phyloP scores from a whole-genome alignment of 2,113 vertebrate species.

The Callipepla californica region DNA sequence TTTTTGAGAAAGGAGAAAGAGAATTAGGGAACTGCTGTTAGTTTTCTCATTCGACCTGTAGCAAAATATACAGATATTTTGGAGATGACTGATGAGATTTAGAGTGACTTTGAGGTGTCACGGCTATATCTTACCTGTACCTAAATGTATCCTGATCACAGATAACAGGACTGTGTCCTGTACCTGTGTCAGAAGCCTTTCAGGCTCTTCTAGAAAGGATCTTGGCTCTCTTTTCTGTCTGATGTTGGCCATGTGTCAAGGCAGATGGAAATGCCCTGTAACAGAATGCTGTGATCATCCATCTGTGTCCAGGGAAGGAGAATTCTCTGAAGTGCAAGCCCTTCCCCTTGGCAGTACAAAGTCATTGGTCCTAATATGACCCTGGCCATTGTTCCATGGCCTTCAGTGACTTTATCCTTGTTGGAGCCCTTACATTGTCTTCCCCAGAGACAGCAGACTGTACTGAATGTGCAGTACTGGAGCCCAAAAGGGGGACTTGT shows the following conservation, averaged over 20 bases:
- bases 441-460: not conserved
- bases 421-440: not conserved
- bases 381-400: not conserved
- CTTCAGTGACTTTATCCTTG: not conserved
- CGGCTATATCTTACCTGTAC: not conserved
- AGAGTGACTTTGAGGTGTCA: not conserved
- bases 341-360: not conserved
- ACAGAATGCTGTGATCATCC: conserved; percentile 3
- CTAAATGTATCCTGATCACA: not conserved
- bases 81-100: not conserved
- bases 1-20: not conserved
- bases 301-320: not conserved
- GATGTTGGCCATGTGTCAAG: conserved; percentile 18
- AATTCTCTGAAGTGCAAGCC: conserved; percentile 11
- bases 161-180: not conserved
- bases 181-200: not conserved
- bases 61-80: not conserved
- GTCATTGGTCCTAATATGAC: not conserved
- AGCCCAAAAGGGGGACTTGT: not conserved
- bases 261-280: conserved; percentile 21
- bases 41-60: not conserved
- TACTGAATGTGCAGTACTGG: not conserved
- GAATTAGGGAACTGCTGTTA: not conserved
- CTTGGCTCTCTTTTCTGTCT: conserved; percentile 14
- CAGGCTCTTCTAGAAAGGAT: not conserved